Base-by-base conservation (phyloP, 2,888 invertebrate genomes). In the Epinotia demarniana region DNA sequence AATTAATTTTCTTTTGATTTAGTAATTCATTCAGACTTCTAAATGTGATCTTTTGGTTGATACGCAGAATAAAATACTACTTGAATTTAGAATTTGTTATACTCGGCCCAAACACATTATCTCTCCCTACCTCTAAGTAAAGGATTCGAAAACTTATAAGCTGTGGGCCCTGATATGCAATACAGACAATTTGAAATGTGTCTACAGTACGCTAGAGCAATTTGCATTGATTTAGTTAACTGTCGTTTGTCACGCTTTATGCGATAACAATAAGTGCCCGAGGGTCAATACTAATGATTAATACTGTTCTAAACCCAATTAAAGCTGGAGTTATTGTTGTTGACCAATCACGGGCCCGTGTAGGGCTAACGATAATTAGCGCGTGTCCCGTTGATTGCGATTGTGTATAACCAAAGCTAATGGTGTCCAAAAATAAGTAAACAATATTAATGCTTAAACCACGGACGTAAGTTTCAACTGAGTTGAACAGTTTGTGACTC, bases 311-410 rank as follows among this genome's bases (percentile, higher is more conserved):
- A 46, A 69, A 60, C 23, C 46, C 69, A 69, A 58, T 43, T 58
- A 58, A 19, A 57, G n/a, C 43, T 16, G 11, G 64, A 64, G 69
- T 69, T 69, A 69, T 60, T 60, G 69, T 60, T 13, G 55, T 6
- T 61, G 33, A n/a, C 33, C 13, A 19, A 43, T 69, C 46, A 69
- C 43, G 16, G n/a, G 16, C 58, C 69, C 69, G 23, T 69, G 27
- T 43, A 69, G 23, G 46, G 69, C 6, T 18, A 60, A 39, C 58
- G 58, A 68, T 69, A 69, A 69, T 69, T 69, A 39, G 58, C 46
- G 23, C 27, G 66, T 46, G 58, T n/a, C 13, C 57, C 64, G 46
- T 5, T 16, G n/a, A 23, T 43, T 57, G 19, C 16, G 18, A 39
- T 57, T 58, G 19, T 46, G 46, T 60, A 33, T 5, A n/a, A n/a